Conservation (phyloP, 2,113 vertebrate genomes). For the Craseonycteris thonglongyai region DNA sequence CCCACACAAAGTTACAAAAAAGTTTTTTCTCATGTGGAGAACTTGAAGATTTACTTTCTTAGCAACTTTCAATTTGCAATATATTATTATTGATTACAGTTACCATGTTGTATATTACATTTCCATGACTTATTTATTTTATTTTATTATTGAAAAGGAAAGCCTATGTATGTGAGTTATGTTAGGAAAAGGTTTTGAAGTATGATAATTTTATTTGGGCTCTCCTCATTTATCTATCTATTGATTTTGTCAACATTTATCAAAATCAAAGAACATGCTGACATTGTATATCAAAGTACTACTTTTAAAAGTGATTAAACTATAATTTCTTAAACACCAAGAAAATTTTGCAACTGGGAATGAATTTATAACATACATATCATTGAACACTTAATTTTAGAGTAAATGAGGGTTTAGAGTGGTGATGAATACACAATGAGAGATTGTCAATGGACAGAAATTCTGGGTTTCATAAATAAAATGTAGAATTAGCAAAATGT, state of each 20-base stretch:
- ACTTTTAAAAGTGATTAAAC: constrained; percentile 47
- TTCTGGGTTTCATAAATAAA: constrained; percentile 43
- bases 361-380: constrained; percentile 38
- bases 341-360: constrained; percentile 37
- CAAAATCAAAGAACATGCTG: constrained; percentile 40
- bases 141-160: not conserved
- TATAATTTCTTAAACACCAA: constrained; percentile 21
- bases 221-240: not conserved
- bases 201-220: constrained; percentile 25
- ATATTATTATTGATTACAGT: not conserved
- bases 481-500: not conserved
- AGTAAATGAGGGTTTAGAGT: not conserved
- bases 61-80: not conserved
- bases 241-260: constrained; percentile 47
- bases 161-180: constrained; percentile 12
- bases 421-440: constrained; percentile 1
- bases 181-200: not conserved
- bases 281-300: constrained; percentile 19
- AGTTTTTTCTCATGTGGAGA: not conserved
- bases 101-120: not conserved
- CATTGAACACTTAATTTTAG: constrained; percentile 29
- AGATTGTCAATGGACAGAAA: not conserved
- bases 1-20: not conserved
- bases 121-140: not conserved
- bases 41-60: not conserved